A percentile compares a stretch with the other conserved stretches of the same genome.
These are phyloP conservation scores for Mythimna pallens DNA, from an alignment of 2,888 invertebrate species.

Conservation along the genomic window DNA sequence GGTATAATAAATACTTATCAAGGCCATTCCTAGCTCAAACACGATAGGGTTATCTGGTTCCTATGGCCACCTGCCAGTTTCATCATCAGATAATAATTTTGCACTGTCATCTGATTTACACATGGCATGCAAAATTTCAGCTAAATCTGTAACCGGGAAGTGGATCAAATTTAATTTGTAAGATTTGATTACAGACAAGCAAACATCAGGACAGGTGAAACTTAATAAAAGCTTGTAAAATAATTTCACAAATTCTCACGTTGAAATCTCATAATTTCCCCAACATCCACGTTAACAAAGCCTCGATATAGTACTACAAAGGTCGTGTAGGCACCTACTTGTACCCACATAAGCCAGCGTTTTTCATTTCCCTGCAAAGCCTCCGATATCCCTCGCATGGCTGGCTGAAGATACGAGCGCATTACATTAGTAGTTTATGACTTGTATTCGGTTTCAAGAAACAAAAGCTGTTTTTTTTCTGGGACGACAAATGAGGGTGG, in stretches of 20 bases:
- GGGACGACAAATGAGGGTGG: conserved; percentile 11
- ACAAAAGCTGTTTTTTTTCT: conserved; percentile 12
- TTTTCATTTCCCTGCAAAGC: conserved; percentile 38
- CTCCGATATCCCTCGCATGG: conserved; percentile 24
- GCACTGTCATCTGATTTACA: too few species aligned
- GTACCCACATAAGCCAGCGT: conserved; percentile 5
- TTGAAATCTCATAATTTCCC: background rate
- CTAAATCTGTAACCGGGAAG: too few species aligned
- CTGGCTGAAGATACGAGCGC: conserved; percentile 21
- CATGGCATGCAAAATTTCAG: too few species aligned
- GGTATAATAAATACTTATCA: too few species aligned
- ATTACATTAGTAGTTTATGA: conserved; percentile 44
- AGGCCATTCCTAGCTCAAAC: too few species aligned
- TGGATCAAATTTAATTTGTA: too few species aligned
- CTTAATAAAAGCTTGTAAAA: too few species aligned
- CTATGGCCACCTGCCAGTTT: too few species aligned
- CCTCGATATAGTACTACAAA: background rate
- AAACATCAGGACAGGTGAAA: too few species aligned
- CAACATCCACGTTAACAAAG: background rate
- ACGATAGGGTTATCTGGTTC: too few species aligned
- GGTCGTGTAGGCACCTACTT: background rate
- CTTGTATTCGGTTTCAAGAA: conserved; percentile 1
- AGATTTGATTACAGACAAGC: too few species aligned
- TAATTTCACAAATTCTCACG: background rate
- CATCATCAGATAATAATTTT: too few species aligned